Evolutionary conservation across 1,140 invertebrate genomes (phyloP), one percentile per base, ranked within the genome.

Genomic region (Euura saliciscinereae): DNA sequence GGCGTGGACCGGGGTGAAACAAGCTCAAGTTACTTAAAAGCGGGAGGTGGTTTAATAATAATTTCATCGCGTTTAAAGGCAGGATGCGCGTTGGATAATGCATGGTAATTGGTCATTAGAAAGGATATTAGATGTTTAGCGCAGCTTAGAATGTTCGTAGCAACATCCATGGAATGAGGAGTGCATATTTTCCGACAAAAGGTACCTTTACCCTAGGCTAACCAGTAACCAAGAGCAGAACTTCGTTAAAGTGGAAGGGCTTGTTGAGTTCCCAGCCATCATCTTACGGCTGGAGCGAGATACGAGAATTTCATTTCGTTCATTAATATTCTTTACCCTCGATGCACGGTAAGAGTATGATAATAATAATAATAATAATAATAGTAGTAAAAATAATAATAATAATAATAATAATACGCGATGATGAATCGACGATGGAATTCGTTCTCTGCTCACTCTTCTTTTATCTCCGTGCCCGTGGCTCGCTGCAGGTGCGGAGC

Each of bases 21-120:
- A 59, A 59, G 51, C 2, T n/a, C 51, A n/a, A 59, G 51, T 59
- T 59, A 59, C 3, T n/a, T 59, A 4, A 6, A 67, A 10, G 43
- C 7, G 13, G 59, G 8, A 64, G 8, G 10, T 44, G 43, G 68
- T 72, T 79, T 72, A 77, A 77, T 79, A 79, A 79, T 79, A 78
- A 79, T 79, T 76, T 74, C 73, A 73, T 77, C 69, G 70, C 65
- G 71, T 70, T 80, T 77, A 65, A 67, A 42, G 43, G 4, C 42
- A 42, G 66, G 66, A 64, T 45, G 77, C 44, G 65, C 11, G 66
- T 44, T 65, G 42, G 77, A 76, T 79, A 79, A 77, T 79, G 71
- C 67, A 78, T 75, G 77, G 74, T 80, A 80, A 80, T 80, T 79
- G 74, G 73, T 72, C 75, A 77, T 78, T 80, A 79, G 74, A 74